phyloP scores from a whole-genome alignment of 2,797 vertebrate genomes.

The Sebastiscus albofasciatus region DNA sequence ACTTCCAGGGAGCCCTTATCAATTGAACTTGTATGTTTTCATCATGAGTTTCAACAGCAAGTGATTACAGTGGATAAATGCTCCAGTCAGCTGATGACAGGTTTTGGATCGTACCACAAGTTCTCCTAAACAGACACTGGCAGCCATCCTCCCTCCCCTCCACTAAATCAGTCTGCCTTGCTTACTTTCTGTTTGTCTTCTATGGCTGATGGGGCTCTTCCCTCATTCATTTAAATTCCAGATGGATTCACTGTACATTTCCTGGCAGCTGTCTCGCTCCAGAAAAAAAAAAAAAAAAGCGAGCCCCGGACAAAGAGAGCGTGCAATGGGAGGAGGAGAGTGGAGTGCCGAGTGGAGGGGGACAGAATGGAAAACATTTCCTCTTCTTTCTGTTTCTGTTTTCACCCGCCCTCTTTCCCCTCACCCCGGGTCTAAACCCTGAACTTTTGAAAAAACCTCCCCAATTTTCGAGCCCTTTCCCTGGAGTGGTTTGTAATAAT shows the following conservation, averaged over 20 bases:
- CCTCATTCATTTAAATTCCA: constrained; percentile 82
- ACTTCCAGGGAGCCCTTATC: constrained; percentile 2
- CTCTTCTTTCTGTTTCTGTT: constrained; percentile 72
- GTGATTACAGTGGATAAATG: constrained; percentile 33
- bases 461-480: constrained; percentile 42
- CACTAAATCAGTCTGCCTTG: constrained; percentile 44
- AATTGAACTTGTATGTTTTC: constrained; percentile 18
- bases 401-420: constrained; percentile 51
- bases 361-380: constrained; percentile 78
- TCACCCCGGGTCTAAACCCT: constrained; percentile 60
- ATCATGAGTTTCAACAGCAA: constrained; percentile 17
- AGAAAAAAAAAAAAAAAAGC: constrained; percentile 41
- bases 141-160: constrained; percentile 15
- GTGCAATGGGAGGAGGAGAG: constrained; percentile 62
- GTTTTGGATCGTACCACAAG: constrained; percentile 28
- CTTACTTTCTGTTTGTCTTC: constrained; percentile 55
- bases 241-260: constrained; percentile 83
- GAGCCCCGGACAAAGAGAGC: constrained; percentile 68
- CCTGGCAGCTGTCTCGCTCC: constrained; percentile 77
- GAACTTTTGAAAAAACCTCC: constrained; percentile 55
- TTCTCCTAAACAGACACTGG: constrained; percentile 33
- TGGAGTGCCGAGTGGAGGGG: constrained; percentile 44
- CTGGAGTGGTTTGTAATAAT: constrained; percentile 59
- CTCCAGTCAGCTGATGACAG: constrained; percentile 36
- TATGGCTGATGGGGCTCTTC: constrained; percentile 62